Percentiles rank a stretch among this genome's conserved stretches.
Evolutionary conservation across 64 coral and sea anemone species (phyloP).

Genomic region (Platygyra sinensis): DNA sequence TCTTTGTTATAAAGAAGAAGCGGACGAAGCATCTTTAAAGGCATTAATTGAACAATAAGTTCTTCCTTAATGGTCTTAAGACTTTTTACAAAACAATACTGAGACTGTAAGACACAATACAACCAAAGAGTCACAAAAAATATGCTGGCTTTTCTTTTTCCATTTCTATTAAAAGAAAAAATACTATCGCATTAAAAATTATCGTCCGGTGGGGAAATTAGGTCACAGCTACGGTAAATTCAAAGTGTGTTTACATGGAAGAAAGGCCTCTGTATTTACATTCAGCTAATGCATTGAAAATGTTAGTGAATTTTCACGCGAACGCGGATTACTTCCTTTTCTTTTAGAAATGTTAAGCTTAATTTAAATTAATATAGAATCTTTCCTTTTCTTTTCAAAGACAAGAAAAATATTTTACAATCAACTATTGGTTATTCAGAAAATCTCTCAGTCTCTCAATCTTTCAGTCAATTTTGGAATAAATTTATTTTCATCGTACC

Average conservation of each 20-base stretch:
- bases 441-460: background rate
- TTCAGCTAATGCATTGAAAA: conserved; percentile 1
- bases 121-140: background rate
- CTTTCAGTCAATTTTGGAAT: background rate
- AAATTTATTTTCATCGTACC: background rate
- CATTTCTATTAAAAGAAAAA: background rate
- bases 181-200: background rate
- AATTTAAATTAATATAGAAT: background rate
- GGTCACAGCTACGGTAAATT: background rate
- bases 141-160: background rate
- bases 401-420: background rate
- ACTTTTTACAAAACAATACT: background rate
- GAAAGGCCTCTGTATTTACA: background rate
- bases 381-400: background rate
- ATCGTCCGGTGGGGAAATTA: background rate
- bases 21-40: background rate
- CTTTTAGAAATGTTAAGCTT: background rate
- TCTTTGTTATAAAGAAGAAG: background rate
- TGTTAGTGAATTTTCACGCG: background rate
- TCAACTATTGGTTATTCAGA: no score
- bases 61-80: background rate
- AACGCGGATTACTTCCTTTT: background rate
- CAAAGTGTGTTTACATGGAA: conserved; percentile 2
- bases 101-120: background rate
- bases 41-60: conserved; percentile 14